These are phyloP conservation scores for Norana najaformis DNA, from an alignment of 2,888 invertebrate genomes.

Conservation along the genomic window DNA sequence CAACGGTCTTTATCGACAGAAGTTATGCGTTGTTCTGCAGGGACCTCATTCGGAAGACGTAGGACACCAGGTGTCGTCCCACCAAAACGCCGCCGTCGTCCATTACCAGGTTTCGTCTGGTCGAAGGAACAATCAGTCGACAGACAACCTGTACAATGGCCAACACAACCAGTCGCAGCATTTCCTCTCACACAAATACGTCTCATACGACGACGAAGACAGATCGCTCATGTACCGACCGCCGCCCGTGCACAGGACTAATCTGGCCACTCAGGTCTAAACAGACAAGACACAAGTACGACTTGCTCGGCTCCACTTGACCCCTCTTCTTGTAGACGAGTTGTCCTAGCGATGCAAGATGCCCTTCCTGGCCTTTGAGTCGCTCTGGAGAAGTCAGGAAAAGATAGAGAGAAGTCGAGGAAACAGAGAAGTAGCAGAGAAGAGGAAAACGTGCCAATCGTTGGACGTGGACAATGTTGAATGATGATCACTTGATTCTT, in stretches of 20 bases:
- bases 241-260: neutral
- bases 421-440: neutral
- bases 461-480: neutral
- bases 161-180: neutral
- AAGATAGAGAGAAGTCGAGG: neutral
- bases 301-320: neutral
- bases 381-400: neutral
- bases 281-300: too few relatives aligned
- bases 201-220: neutral
- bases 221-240: neutral
- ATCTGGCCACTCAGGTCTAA: neutral
- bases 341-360: neutral
- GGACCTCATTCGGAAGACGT: conserved; percentile 4
- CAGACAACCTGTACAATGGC: neutral
- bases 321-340: neutral
- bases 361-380: neutral
- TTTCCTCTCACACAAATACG: neutral
- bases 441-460: neutral
- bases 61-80: neutral
- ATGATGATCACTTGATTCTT: neutral
- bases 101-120: neutral
- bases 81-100: neutral
- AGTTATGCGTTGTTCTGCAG: neutral
- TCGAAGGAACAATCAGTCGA: neutral
- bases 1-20: neutral